phyloP scores from a whole-genome alignment of 23 tunicate species.

The Ascidia mentula region DNA sequence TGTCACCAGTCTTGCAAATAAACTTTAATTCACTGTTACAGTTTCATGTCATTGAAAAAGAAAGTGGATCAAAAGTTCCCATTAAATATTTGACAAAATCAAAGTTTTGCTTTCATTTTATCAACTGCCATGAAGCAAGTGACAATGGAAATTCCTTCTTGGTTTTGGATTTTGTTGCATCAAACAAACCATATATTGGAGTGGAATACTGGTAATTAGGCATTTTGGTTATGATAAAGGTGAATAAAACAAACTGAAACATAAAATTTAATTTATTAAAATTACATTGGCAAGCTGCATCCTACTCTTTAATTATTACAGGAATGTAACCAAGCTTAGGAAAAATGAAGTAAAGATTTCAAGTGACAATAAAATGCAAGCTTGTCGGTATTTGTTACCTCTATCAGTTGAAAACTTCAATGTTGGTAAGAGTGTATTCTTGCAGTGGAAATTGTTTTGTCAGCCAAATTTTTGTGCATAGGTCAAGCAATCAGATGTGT shows the following conservation, averaged over 20 bases:
- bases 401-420: neutral
- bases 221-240: neutral
- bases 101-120: conserved; percentile 41
- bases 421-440: neutral
- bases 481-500: neutral
- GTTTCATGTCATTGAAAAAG: conserved; percentile 45
- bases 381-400: neutral
- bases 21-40: too few relatives aligned
- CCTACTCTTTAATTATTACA: neutral
- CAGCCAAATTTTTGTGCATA: too few relatives aligned
- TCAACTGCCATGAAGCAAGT: conserved; percentile 22
- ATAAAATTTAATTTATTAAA: too few relatives aligned
- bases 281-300: neutral
- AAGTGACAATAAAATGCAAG: neutral
- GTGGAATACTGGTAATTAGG: neutral
- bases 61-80: conserved; percentile 6
- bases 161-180: conserved; percentile 20
- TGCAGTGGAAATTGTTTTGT: too few relatives aligned
- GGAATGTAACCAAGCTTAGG: neutral
- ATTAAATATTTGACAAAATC: conserved; percentile 30
- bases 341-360: neutral
- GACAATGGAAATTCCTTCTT: conserved; percentile 34
- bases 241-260: too few relatives aligned
- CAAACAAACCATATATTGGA: neutral
- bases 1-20: too few relatives aligned